Base-by-base conservation (phyloP, 2,797 vertebrate genomes). In the Spinus pinus region DNA sequence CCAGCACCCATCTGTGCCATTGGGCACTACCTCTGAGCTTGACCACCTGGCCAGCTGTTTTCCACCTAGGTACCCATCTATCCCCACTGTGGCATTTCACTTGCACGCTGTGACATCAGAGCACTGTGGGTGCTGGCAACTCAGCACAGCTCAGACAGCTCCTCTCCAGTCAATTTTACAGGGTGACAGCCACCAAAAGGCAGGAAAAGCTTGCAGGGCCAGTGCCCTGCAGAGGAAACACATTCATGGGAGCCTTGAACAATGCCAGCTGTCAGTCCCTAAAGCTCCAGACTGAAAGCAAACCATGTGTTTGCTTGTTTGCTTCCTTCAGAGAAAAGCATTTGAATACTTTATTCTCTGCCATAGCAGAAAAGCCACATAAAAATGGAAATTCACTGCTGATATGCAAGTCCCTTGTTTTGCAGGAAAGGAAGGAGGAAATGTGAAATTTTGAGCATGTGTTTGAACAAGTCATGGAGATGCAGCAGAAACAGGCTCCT, bases 211-310 rank as follows among this genome's bases (percentile, higher is more conserved):
- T 1, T 28, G 33, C 5, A 9, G 39, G 24, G 18, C 24, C 31
- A 14, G 4, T 8, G 12, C 30, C 7, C 18, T 35, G 44, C 27
- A 54, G 46, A 30, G 9, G 31, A 13, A 79, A 33, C 1, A 2
- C 0, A 0, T 19, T 49, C 21, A 23, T 2, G 0, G 42, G 30
- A 60, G 35, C 24, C 42, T 65, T 2, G 1, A 31, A 49, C 3
- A 5, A 44, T 51, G 58, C 19, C 49, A 88, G 31, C 16, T 51
- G 56, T 77, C 41, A 16, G 14, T 33, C 50, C 10, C 2, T 33
- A 81, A 64, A 64, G 33, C 53, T 73, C n/a, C 19, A 6, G 28
- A 30, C 33, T 64, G 54, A 78, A 78, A 90, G 14, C 2, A 1
- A 75, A 88, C 19, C 27, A 25, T 1, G 1, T 35, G 12, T 74